Conservation (phyloP, 2,888 invertebrate genomes). For the Doris montereyensis region DNA sequence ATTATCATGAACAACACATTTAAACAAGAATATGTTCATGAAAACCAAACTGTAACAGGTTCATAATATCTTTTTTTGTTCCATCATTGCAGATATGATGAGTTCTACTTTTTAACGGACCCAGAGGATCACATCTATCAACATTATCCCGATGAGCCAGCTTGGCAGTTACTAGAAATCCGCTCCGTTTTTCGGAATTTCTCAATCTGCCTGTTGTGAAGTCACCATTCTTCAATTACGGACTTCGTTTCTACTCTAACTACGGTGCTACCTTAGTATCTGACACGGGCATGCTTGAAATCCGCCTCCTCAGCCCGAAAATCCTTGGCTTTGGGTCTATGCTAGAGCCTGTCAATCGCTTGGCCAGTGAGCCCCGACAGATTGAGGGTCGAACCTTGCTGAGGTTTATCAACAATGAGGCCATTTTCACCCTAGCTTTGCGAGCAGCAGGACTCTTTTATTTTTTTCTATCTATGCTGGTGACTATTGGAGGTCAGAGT, state of each 20-base stretch:
- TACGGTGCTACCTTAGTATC: constrained; percentile 65
- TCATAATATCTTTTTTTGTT: no score
- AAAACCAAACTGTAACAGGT: no score
- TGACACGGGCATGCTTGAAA: constrained; percentile 65
- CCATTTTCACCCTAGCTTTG: constrained; percentile 71
- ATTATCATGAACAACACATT: no score
- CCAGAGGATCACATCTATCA: constrained; percentile 72
- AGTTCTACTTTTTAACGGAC: constrained; percentile 72
- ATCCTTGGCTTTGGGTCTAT: constrained; percentile 65
- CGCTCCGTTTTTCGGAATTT: constrained; percentile 74
- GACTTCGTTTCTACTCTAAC: constrained; percentile 64
- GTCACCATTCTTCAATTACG: constrained; percentile 74
- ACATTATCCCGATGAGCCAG: constrained; percentile 70
- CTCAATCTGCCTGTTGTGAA: constrained; percentile 73
- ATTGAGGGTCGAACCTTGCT: constrained; percentile 63
- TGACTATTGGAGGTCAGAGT: constrained; percentile 67
- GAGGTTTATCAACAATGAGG: constrained; percentile 63
- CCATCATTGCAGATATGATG: constrained; percentile 56
- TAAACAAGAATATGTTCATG: no score
- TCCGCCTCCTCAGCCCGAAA: constrained; percentile 64
- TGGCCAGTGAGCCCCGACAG: constrained; percentile 50
- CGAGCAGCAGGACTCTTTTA: constrained; percentile 72
- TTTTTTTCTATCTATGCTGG: constrained; percentile 72
- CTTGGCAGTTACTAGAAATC: constrained; percentile 74
- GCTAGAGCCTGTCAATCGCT: constrained; percentile 61